Evolutionary conservation across 1,140 invertebrate species (phyloP), one percentile per base, ranked within the genome.

Genomic region (Gryllus bimaculatus): DNA sequence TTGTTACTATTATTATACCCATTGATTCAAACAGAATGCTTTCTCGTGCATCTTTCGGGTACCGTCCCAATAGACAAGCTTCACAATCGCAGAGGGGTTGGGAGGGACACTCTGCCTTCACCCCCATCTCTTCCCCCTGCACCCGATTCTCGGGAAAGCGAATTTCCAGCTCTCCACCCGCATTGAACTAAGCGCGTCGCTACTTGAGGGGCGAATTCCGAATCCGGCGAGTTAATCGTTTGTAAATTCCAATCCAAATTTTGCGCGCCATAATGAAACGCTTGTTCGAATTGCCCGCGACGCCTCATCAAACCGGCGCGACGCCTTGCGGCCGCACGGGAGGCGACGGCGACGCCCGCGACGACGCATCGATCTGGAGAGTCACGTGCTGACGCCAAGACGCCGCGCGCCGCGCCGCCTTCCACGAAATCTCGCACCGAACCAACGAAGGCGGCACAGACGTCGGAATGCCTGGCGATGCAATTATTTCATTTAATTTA

Each of bases 211-310:
- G 54, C 26, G 54, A 66, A 66, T 66, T 66, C 54, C 54, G 10
- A 66, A 18, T 66, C 18, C 54, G 54, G 54, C 18, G 54, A 66
- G 10, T 18, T 66, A 66, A 66, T 66, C 54, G 54, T 66, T 66
- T 66, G 54, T 66, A 66, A 66, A 66, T 66, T 66, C 54, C 54
- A 66, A 66, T 66, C 54, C 54, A 66, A 66, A 66, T 66, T 66
- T 66, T 66, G 54, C 54, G 54, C 18, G 3, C 54, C 54, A 66
- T 66, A 66, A 66, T 66, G 54, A 66, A 66, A 66, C 18, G 54
- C 54, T 18, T 18, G 54, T 18, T 13, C 54, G 18, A 66, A 66
- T 18, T 10, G 18, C 54, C 18, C 10, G 54, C 18, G 54, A 66
- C 54, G 54, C 54, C 54, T 66, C 54, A 66, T 66, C 54, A 66